Percentiles rank a stretch among this genome's conserved stretches.
Conservation (phyloP, 2,797 vertebrate genomes). For the Dendrocincla tyrannina region DNA sequence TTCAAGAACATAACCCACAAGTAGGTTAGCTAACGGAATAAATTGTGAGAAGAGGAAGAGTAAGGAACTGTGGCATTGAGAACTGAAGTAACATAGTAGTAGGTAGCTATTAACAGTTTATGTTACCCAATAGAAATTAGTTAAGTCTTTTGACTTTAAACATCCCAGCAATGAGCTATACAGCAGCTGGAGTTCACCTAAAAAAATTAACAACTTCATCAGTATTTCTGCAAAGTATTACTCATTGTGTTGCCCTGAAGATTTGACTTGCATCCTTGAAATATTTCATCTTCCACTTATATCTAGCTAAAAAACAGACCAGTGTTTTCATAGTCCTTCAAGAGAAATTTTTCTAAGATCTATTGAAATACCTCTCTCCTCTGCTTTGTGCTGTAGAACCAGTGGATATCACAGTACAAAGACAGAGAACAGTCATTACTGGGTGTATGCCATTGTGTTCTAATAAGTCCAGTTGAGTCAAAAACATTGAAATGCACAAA, state of each 20-base stretch:
- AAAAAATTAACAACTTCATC: neutral
- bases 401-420: neutral
- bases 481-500: slow-evolving; percentile 6
- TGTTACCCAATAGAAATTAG: neutral
- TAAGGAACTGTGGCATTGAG: neutral
- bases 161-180: neutral
- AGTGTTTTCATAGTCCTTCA: neutral
- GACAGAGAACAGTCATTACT: neutral
- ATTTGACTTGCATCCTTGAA: neutral
- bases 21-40: neutral
- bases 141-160: neutral
- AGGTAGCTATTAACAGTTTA: neutral
- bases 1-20: neutral
- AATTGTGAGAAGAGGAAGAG: neutral
- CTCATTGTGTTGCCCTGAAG: neutral
- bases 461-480: neutral
- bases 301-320: neutral
- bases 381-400: neutral
- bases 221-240: neutral
- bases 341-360: neutral
- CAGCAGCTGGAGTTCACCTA: neutral
- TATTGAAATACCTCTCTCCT: neutral
- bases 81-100: neutral
- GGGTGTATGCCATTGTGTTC: neutral
- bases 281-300: neutral